Evolutionary conservation across 2,113 vertebrate species (phyloP).

Genomic region (Bufo gargarizans): DNA sequence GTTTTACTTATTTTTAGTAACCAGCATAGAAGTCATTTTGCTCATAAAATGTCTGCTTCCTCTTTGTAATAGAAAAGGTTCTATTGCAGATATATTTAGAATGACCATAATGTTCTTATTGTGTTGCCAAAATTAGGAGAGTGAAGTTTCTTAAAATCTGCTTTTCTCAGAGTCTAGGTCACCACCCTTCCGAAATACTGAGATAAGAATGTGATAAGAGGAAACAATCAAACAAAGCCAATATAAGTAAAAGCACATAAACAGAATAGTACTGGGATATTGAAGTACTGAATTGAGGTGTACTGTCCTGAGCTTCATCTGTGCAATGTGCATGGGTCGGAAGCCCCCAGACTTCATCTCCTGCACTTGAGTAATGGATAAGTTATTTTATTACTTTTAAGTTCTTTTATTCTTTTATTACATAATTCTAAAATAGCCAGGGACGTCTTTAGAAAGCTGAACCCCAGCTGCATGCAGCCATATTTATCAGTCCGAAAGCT

Average conservation of each 20-base stretch:
- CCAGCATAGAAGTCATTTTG: not conserved
- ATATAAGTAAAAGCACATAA: conserved; percentile 6
- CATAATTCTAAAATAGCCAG: too few species aligned
- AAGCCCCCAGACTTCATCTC: too few species aligned
- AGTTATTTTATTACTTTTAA: too few species aligned
- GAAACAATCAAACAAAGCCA: not conserved
- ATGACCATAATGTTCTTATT: not conserved
- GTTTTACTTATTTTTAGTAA: conserved; percentile 2
- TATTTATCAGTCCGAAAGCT: too few species aligned
- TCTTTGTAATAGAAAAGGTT: not conserved
- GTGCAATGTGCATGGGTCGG: too few species aligned
- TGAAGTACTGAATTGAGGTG: not conserved
- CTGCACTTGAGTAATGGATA: too few species aligned
- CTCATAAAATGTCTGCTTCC: conserved; percentile 25
- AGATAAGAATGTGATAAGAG: not conserved
- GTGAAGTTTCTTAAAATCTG: not conserved
- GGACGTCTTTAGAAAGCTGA: too few species aligned
- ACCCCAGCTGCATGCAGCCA: too few species aligned
- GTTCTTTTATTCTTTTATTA: too few species aligned
- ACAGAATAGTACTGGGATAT: not conserved
- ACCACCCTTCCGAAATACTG: not conserved
- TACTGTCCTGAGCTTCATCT: too few species aligned
- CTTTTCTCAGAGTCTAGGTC: not conserved
- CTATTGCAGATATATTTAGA: conserved; percentile 22
- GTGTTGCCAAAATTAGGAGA: not conserved